Percentiles rank a stretch among this genome's conserved stretches.
Conservation (phyloP, 2,113 vertebrate genomes). For the Heterotis niloticus region DNA sequence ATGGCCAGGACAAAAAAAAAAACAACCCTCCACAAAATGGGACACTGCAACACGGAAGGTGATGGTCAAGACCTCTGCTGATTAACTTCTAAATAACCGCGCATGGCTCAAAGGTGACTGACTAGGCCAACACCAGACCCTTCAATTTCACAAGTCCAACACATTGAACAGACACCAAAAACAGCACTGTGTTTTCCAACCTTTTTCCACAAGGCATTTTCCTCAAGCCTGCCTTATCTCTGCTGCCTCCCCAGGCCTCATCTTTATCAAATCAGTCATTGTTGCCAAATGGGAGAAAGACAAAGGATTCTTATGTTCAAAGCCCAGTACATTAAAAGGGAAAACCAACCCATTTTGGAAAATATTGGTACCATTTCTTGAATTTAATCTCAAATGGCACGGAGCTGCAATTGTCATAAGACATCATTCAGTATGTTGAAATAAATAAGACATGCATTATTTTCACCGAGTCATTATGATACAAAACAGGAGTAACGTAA, state of each 20-base stretch:
- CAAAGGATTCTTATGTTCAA: neutral
- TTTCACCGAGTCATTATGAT: neutral
- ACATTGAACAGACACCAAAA: neutral
- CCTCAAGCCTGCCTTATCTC: neutral
- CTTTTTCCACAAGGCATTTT: neutral
- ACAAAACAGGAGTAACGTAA: neutral
- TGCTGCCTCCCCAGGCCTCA: neutral
- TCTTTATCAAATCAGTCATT: slow-evolving; percentile 4
- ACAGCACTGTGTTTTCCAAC: slow-evolving; percentile 1
- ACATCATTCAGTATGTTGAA: neutral
- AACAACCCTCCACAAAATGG: neutral
- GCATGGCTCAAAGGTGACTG: slow-evolving; percentile 7
- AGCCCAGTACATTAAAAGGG: neutral
- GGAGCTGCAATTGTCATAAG: neutral
- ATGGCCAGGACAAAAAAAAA: neutral
- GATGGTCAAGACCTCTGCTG: neutral
- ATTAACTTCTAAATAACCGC: neutral
- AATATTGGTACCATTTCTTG: neutral
- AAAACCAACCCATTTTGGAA: neutral
- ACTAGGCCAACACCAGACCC: neutral
- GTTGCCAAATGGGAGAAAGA: neutral
- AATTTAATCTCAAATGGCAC: too few relatives aligned
- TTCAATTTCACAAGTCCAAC: neutral
- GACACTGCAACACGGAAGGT: neutral
- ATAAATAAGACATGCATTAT: neutral